Percentiles rank a stretch among this genome's conserved stretches.
Evolutionary conservation across 2,888 invertebrate species (phyloP).

Genomic region (Eutolmus rufibarbis): DNA sequence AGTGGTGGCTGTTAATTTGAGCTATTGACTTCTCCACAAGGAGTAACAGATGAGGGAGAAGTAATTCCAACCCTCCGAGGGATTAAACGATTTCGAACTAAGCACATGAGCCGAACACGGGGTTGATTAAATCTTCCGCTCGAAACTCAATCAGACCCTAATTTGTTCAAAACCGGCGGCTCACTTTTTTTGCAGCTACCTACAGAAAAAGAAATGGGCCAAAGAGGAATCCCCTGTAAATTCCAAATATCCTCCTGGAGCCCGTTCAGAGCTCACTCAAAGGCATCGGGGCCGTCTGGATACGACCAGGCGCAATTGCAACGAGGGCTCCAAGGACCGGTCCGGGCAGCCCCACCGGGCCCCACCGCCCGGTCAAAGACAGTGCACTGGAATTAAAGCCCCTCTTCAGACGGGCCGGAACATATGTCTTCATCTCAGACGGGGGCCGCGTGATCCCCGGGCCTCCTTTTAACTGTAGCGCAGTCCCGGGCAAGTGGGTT

Average conservation of each 20-base stretch:
- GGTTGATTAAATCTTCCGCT: neutral
- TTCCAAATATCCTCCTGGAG: slow-evolving; percentile 14
- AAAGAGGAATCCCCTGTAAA: neutral
- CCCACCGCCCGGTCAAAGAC: neutral
- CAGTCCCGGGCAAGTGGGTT: neutral
- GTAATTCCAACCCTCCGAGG: neutral
- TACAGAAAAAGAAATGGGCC: neutral
- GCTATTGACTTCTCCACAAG: neutral
- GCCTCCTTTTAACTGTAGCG: slow-evolving; percentile 22
- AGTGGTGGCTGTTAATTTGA: neutral
- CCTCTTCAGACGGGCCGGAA: neutral
- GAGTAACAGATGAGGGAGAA: neutral
- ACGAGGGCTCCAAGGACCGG: slow-evolving; percentile 2
- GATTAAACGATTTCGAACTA: neutral
- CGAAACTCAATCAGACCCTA: slow-evolving; percentile 17
- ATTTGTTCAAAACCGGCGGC: slow-evolving; percentile 16
- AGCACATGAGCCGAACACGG: neutral
- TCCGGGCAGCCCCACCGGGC: neutral
- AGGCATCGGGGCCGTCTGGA: neutral
- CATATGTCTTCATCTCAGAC: slow-evolving; percentile 30
- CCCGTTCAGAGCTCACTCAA: neutral
- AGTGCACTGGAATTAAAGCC: slow-evolving; percentile 29
- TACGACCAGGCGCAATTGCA: neutral
- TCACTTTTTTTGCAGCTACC: neutral
- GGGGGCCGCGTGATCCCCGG: slow-evolving; percentile 20